Evolutionary conservation across 2,113 vertebrate genomes (phyloP).

Genomic region (Xenopus borealis): DNA sequence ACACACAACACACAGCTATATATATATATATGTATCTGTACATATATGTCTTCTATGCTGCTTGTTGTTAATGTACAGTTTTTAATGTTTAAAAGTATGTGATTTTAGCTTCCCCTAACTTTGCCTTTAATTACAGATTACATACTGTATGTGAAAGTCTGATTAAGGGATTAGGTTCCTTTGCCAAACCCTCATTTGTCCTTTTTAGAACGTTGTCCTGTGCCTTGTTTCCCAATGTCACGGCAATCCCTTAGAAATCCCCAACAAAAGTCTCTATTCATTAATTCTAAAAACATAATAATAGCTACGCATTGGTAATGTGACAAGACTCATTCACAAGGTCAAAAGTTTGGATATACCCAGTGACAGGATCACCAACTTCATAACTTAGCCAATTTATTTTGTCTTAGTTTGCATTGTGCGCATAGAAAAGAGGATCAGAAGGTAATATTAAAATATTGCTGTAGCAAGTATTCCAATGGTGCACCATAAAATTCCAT

Average conservation of each 20-base stretch:
- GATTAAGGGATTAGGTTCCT: slow-evolving; percentile 16
- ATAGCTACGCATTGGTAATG: slow-evolving; percentile 3
- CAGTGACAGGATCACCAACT: neutral
- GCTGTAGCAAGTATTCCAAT: too few relatives aligned
- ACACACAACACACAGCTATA: too few relatives aligned
- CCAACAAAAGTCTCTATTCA: slow-evolving; percentile 21
- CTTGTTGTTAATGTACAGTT: too few relatives aligned
- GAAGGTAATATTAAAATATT: neutral
- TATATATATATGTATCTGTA: too few relatives aligned
- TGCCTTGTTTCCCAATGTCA: slow-evolving; percentile 13
- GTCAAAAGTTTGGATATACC: slow-evolving; percentile 31
- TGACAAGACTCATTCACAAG: slow-evolving; percentile 7
- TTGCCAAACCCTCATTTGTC: slow-evolving; percentile 1
- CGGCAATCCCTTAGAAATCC: slow-evolving; percentile 11
- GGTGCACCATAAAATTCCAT: too few relatives aligned
- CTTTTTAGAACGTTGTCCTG: neutral
- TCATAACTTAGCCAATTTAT: slow-evolving; percentile 1
- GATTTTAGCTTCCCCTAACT: neutral
- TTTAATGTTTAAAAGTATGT: too few relatives aligned
- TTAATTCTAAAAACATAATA: slow-evolving; percentile 5
- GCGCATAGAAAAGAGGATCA: neutral
- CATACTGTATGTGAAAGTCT: slow-evolving; percentile 10
- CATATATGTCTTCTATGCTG: too few relatives aligned
- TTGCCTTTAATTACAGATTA: slow-evolving; percentile 12
- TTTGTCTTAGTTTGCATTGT: neutral